Evolutionary conservation across 1,140 invertebrate species (phyloP).

Genomic region (Ectropis grisescens): DNA sequence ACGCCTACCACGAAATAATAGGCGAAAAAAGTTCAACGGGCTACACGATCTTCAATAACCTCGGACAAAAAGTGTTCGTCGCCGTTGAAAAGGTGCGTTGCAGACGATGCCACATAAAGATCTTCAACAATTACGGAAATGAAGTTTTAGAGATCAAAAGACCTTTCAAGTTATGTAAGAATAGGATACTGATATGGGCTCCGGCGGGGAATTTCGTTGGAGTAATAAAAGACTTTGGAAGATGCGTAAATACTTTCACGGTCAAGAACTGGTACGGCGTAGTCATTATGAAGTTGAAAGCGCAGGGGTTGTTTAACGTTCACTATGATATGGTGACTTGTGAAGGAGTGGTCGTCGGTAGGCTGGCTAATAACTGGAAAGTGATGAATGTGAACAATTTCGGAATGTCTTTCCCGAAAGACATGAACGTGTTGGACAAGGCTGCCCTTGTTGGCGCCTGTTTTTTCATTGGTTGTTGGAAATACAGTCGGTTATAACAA

Average conservation of each 20-base stretch:
- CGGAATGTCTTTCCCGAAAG: conserved; percentile 23
- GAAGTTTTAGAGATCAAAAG: conserved; percentile 30
- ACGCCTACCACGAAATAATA: conserved; percentile 27
- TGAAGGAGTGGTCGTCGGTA: conserved; percentile 14
- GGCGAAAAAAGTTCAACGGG: conserved; percentile 10
- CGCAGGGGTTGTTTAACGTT: conserved; percentile 4
- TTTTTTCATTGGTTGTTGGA: conserved; percentile 23
- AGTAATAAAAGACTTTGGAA: conserved; percentile 10
- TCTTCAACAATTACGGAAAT: conserved; percentile 38
- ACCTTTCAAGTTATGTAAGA: conserved; percentile 15
- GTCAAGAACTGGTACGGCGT: conserved; percentile 16
- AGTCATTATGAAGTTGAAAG: conserved; percentile 18
- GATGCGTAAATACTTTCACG: conserved; percentile 11
- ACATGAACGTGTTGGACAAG: conserved; percentile 22
- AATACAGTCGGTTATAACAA: too few species aligned
- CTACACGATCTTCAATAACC: conserved; percentile 32
- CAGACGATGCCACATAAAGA: conserved; percentile 19
- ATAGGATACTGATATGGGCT: conserved; percentile 24
- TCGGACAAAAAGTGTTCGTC: conserved; percentile 34
- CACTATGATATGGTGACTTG: conserved; percentile 13
- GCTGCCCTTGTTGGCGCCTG: conserved; percentile 28
- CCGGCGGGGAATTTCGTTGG: conserved; percentile 29
- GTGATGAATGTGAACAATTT: conserved; percentile 14
- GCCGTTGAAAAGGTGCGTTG: conserved; percentile 17
- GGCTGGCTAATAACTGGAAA: conserved; percentile 4